Evolutionary conservation across 2,113 vertebrate genomes (phyloP).

Genomic region (Hypocryptadius cinnamomeus): DNA sequence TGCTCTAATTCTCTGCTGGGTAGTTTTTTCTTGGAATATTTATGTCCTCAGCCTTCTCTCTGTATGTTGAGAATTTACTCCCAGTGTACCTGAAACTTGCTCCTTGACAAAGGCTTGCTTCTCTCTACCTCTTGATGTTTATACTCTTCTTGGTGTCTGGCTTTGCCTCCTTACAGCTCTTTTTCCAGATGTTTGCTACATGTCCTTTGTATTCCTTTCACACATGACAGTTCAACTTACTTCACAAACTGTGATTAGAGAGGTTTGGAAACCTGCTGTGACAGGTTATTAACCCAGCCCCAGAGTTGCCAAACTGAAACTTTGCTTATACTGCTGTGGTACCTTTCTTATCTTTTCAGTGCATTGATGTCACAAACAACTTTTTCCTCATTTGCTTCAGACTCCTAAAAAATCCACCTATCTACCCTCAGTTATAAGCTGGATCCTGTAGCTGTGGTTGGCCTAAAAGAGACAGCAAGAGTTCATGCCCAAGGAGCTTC

Average conservation of each 20-base stretch:
- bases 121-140: neutral
- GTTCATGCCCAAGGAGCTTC: neutral
- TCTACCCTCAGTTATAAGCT: neutral
- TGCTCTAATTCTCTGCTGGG: neutral
- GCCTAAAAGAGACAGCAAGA: neutral
- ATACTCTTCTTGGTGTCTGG: neutral
- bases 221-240: neutral
- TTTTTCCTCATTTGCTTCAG: neutral
- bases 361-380: neutral
- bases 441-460: neutral
- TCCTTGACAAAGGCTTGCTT: neutral
- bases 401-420: neutral
- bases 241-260: neutral
- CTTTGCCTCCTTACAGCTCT: neutral
- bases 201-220: neutral
- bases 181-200: neutral
- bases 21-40: neutral
- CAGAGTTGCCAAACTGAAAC: neutral
- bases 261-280: neutral
- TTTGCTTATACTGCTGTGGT: neutral
- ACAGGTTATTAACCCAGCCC: neutral
- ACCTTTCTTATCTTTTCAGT: neutral
- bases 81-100: neutral
- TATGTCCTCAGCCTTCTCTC: neutral
- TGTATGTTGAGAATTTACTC: neutral